Evolutionary conservation across 2,888 invertebrate genomes (phyloP).

Genomic region (Baronia brevicornis): DNA sequence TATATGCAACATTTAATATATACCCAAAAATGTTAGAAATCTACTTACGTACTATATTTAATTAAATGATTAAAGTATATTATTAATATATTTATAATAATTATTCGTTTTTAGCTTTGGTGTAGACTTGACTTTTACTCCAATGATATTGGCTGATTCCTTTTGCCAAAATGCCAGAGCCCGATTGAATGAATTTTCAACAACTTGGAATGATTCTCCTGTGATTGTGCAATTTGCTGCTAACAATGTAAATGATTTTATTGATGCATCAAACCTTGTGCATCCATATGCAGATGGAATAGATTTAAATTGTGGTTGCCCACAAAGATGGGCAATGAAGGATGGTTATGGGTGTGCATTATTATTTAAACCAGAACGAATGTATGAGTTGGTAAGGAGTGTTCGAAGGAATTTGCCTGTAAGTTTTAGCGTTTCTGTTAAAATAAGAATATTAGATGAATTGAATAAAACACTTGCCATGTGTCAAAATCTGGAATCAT

Average conservation of each 20-base stretch:
- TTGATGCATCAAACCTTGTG: conserved; percentile 88
- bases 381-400: conserved; percentile 86
- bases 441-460: conserved; percentile 88
- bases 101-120: conserved; percentile 78
- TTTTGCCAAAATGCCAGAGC: conserved; percentile 93
- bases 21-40: no score
- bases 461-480: conserved; percentile 83
- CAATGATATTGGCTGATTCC: conserved; percentile 97
- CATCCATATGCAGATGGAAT: conserved; percentile 91
- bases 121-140: conserved; percentile 93
- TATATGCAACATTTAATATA: no score
- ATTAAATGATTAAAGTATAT: neutral
- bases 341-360: conserved; percentile 93
- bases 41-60: no score
- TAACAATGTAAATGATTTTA: conserved; percentile 87
- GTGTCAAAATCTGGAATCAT: conserved; percentile 85
- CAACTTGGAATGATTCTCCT: conserved; percentile 85
- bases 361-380: conserved; percentile 86
- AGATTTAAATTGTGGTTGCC: conserved; percentile 98
- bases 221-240: conserved; percentile 97
- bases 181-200: conserved; percentile 87
- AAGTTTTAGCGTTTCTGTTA: conserved; percentile 91
- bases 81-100: neutral
- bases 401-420: conserved; percentile 82
- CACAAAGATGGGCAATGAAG: conserved; percentile 95